A percentile compares a stretch with the other conserved stretches of the same genome.
These are phyloP conservation scores for Parochlus steinenii DNA, from an alignment of 2,888 invertebrate species.

Conservation along the genomic window DNA sequence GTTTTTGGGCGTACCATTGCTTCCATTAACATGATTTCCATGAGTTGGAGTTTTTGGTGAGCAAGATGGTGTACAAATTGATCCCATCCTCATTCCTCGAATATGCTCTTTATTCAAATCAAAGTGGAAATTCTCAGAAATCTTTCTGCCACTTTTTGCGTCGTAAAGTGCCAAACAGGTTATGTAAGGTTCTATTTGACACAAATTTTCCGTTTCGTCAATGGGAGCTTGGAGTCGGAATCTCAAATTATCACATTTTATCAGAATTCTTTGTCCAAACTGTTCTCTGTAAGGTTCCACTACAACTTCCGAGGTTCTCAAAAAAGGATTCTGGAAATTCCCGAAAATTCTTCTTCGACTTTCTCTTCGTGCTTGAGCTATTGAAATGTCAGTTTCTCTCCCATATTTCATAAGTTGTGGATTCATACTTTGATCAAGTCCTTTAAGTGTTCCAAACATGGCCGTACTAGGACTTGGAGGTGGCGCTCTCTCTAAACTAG, in stretches of 20 bases:
- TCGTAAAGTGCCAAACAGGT: slow-evolving; percentile 82
- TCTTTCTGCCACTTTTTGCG: slow-evolving; percentile 66
- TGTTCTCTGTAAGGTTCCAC: slow-evolving; percentile 71
- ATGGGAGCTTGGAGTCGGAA: slow-evolving; percentile 71
- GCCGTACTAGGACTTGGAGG: slow-evolving; percentile 43
- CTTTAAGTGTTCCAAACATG: slow-evolving; percentile 68
- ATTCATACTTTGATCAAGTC: slow-evolving; percentile 82
- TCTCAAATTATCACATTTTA: slow-evolving; percentile 67
- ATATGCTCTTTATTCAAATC: slow-evolving; percentile 65
- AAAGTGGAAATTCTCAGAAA: slow-evolving; percentile 87
- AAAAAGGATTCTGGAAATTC: slow-evolving; percentile 37
- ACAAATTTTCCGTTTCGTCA: slow-evolving; percentile 55
- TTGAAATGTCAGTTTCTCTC: slow-evolving; percentile 75
- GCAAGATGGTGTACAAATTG: slow-evolving; percentile 2
- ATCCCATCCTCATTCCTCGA: slow-evolving; percentile 37
- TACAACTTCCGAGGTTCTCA: slow-evolving; percentile 29
- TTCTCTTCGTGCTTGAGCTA: slow-evolving; percentile 65
- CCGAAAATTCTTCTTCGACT: slow-evolving; percentile 63
- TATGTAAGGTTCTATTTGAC: slow-evolving; percentile 88
- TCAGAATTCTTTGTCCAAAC: slow-evolving; percentile 69
- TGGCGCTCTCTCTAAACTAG: slow-evolving; percentile 43
- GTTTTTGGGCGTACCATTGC: slow-evolving; percentile 16
- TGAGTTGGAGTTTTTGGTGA: neutral
- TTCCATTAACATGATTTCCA: neutral
- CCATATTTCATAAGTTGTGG: slow-evolving; percentile 81